Evolutionary conservation across 2,888 invertebrate species (phyloP).

Genomic region (Chaitophorus viminalis): DNA sequence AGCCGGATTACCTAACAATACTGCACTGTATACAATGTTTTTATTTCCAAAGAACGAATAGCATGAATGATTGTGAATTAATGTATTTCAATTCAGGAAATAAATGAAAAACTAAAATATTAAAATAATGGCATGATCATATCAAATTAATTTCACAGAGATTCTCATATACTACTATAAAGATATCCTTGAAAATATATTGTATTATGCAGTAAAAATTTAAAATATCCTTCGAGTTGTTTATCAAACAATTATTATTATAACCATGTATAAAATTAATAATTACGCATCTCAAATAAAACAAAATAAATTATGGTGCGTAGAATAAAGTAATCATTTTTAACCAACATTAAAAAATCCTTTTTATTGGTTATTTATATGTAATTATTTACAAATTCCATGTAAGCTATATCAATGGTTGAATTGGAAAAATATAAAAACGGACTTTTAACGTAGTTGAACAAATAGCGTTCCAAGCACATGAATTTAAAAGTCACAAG

Average conservation of each 20-base stretch:
- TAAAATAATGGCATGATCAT: not conserved
- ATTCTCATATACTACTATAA: not conserved
- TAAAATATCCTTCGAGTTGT: constrained; percentile 1
- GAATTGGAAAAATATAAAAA: too few relatives aligned
- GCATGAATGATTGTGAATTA: not conserved
- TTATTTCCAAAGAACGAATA: not conserved
- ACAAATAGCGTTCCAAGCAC: too few relatives aligned
- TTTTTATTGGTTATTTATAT: too few relatives aligned
- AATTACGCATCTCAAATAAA: not conserved
- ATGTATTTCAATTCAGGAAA: not conserved
- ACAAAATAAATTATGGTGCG: not conserved
- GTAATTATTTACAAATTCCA: too few relatives aligned
- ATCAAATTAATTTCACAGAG: not conserved
- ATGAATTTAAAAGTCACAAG: too few relatives aligned
- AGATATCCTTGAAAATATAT: constrained; percentile 1
- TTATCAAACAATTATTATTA: not conserved
- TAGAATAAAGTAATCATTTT: not conserved
- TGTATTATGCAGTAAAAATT: not conserved
- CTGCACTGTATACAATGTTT: too few relatives aligned
- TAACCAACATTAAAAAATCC: too few relatives aligned
- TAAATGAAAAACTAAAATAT: not conserved
- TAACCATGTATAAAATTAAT: not conserved
- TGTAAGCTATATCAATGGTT: too few relatives aligned
- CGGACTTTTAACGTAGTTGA: too few relatives aligned
- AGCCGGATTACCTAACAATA: too few relatives aligned